A percentile compares a stretch with the other conserved stretches of the same genome.
phyloP scores from a whole-genome alignment of 2,113 vertebrate species.

The Circaetus cinerascens region DNA sequence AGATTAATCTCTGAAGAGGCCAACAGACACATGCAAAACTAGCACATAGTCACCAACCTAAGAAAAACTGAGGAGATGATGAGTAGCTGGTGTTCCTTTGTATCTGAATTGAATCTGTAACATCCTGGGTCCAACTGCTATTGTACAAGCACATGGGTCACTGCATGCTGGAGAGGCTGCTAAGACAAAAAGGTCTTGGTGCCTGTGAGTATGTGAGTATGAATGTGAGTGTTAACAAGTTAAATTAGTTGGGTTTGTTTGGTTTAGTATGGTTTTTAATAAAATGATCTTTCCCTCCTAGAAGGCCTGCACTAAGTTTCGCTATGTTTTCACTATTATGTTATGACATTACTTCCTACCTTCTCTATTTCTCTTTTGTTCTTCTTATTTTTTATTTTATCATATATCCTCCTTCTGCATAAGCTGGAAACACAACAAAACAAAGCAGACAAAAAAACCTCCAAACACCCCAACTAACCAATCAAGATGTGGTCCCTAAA shows the following conservation, averaged over 20 bases:
- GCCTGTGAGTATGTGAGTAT: neutral
- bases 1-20: neutral
- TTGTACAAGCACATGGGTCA: neutral
- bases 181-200: neutral
- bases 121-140: accelerated
- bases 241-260: neutral
- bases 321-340: neutral
- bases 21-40: neutral
- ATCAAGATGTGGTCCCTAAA: neutral
- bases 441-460: accelerated
- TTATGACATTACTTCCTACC: neutral
- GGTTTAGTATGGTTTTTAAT: neutral
- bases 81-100: neutral
- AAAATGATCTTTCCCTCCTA: neutral
- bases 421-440: neutral
- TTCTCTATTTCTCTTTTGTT: neutral
- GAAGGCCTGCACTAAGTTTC: neutral
- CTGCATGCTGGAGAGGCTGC: neutral
- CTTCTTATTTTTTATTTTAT: neutral
- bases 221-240: neutral
- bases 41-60: neutral
- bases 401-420: neutral
- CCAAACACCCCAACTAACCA: neutral
- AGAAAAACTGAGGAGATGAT: neutral
- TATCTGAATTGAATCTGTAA: neutral